Conservation (phyloP, 2,113 vertebrate species). For the Engystomops pustulosus region DNA sequence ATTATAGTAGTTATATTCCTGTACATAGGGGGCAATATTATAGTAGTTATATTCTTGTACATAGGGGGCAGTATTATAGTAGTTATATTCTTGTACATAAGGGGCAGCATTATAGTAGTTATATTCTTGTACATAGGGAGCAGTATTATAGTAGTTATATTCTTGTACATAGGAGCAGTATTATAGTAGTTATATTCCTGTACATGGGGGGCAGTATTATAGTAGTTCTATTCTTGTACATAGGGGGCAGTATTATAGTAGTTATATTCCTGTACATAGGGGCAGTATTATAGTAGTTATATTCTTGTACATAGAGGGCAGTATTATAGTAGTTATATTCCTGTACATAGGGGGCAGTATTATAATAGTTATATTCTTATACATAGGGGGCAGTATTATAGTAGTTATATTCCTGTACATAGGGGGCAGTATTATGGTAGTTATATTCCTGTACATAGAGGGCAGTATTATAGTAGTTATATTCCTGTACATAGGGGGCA, state of each 20-base stretch:
- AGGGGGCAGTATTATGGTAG: neutral
- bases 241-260: too few species aligned
- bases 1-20: too few species aligned
- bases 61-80: neutral
- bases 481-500: too few species aligned
- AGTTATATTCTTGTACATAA: neutral
- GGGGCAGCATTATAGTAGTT: neutral
- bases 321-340: neutral
- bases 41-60: neutral
- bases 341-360: neutral
- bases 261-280: too few species aligned
- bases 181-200: too few species aligned
- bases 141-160: too few species aligned
- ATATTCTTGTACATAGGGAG: neutral
- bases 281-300: neutral
- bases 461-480: neutral
- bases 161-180: too few species aligned
- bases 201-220: too few species aligned
- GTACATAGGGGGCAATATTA: neutral
- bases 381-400: neutral
- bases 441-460: neutral
- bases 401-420: neutral
- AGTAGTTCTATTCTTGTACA: too few species aligned
- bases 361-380: slow-evolving; percentile 13
- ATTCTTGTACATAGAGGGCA: neutral